phyloP scores from a whole-genome alignment of 2,113 vertebrate species.

The Lycaon pictus region DNA sequence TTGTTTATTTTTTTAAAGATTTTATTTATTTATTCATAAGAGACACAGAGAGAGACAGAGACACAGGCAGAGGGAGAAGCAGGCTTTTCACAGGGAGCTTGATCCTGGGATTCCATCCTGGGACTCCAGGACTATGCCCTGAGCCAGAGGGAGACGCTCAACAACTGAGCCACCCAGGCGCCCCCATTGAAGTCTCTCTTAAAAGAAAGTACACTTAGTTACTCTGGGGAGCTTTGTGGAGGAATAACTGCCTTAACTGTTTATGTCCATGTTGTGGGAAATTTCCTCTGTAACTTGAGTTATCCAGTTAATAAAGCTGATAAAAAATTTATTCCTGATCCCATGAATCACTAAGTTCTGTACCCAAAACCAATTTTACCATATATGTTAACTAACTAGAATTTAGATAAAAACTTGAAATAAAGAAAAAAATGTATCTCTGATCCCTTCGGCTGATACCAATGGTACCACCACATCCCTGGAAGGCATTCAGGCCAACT shows the following conservation, averaged over 20 bases:
- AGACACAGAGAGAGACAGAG: too few species aligned
- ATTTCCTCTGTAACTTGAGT: not conserved
- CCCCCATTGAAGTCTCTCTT: not conserved
- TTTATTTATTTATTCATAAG: too few species aligned
- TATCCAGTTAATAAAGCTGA: conserved; percentile 35
- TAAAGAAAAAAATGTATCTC: not conserved
- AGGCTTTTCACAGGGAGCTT: too few species aligned
- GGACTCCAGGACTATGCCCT: too few species aligned
- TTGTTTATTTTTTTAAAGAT: too few species aligned
- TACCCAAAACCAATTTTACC: not conserved
- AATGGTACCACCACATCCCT: not conserved
- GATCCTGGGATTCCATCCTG: too few species aligned
- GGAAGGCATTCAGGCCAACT: not conserved
- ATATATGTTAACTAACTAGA: not conserved
- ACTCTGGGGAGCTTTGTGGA: not conserved
- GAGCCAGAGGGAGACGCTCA: too few species aligned
- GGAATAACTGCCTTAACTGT: not conserved
- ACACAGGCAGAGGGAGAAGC: too few species aligned
- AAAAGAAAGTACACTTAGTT: not conserved
- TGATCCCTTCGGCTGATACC: not conserved
- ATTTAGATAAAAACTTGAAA: not conserved
- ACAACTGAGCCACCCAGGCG: too few species aligned
- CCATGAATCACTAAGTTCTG: not conserved
- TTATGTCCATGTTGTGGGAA: not conserved
- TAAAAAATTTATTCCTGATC: not conserved